A percentile compares a stretch with the other conserved stretches of the same genome.
These are phyloP conservation scores for Emmelina monodactyla DNA, from an alignment of 2,888 invertebrate genomes.

Conservation along the genomic window DNA sequence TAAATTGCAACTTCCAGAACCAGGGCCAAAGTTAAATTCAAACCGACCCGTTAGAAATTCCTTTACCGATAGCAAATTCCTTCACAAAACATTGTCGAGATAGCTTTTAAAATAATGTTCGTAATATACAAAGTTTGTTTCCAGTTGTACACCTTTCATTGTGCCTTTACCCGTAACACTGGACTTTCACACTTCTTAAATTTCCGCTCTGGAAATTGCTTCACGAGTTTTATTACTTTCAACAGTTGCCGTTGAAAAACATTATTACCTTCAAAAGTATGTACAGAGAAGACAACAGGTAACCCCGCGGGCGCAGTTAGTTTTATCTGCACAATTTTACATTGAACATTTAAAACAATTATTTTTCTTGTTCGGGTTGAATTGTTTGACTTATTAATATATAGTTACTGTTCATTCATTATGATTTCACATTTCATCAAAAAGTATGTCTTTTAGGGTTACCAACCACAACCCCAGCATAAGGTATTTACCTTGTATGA, in stretches of 20 bases:
- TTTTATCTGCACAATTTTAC: neutral
- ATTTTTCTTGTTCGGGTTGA: neutral
- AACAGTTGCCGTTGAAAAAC: neutral
- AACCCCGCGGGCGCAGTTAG: too few species aligned
- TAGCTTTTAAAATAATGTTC: too few species aligned
- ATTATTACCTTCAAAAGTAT: conserved; percentile 2
- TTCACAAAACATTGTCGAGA: too few species aligned
- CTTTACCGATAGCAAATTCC: too few species aligned
- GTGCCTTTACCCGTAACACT: neutral
- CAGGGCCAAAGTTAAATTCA: too few species aligned
- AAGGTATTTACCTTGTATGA: too few species aligned
- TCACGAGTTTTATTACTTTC: conserved; percentile 26
- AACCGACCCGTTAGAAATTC: too few species aligned
- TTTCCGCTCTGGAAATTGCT: conserved; percentile 33
- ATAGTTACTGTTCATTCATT: too few species aligned
- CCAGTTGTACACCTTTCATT: neutral
- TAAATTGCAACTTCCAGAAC: too few species aligned
- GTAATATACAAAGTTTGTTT: neutral
- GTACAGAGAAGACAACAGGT: too few species aligned
- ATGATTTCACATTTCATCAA: neutral
- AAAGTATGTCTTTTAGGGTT: neutral
- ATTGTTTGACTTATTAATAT: too few species aligned
- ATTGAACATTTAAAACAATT: neutral
- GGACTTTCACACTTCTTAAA: neutral
- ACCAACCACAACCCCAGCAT: neutral